Conservation (phyloP, 2,888 invertebrate genomes). For the Tromatobia lineatoria region DNA sequence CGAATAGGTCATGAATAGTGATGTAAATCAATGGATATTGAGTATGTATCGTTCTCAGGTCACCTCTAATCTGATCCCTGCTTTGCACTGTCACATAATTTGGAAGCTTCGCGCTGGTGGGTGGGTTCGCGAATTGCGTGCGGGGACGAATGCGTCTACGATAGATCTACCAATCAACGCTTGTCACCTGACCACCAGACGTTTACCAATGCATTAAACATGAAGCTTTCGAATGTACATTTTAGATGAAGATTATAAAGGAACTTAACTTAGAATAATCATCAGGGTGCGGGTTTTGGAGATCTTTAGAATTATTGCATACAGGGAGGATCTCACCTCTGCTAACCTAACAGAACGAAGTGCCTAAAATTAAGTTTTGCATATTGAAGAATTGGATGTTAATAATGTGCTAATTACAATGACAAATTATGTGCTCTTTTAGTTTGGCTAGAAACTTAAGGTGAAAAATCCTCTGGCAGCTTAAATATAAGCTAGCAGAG, state of each 20-base stretch:
- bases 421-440: neutral
- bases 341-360: too few species aligned
- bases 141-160: neutral
- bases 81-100: neutral
- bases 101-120: neutral
- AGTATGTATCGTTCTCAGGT: neutral
- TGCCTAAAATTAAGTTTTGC: too few species aligned
- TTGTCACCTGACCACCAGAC: neutral
- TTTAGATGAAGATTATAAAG: too few species aligned
- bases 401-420: neutral
- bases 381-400: neutral
- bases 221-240: too few species aligned
- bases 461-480: neutral
- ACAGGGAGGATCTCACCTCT: too few species aligned
- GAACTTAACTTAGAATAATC: too few species aligned
- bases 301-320: too few species aligned
- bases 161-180: neutral
- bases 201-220: neutral
- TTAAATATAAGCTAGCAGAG: neutral
- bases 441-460: neutral
- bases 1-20: constrained; percentile 9
- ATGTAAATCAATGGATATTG: constrained; percentile 14
- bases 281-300: too few species aligned
- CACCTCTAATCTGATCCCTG: neutral
- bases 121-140: neutral